Evolutionary conservation across 2,113 vertebrate genomes (phyloP), one percentile per base, ranked within the genome.

Genomic region (Mormoops blainvillei): DNA sequence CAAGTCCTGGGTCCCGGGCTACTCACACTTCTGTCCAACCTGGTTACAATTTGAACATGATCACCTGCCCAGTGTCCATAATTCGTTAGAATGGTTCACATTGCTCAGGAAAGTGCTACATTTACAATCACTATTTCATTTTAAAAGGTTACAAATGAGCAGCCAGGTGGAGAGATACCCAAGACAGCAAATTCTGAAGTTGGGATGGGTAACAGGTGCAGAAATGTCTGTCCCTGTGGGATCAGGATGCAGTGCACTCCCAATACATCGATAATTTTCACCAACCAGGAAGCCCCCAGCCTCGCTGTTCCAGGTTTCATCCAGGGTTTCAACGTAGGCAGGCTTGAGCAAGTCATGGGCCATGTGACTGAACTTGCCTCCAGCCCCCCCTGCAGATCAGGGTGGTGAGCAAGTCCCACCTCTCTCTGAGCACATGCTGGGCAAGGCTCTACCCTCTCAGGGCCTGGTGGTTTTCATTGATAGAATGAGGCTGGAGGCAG

Each of bases 261-360:
- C 36, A 45, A 22, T 1, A 52, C 3, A 0, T 52, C 16, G 11
- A 0, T 48, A 19, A 9, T 26, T 9, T 61, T 80, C 8, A 33
- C 22, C 43, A 38, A 7, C 56, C 7, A 7, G 71, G 48, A 52
- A 48, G 13, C 15, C 26, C 33, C 18, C 3, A 41, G 41, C 28
- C 45, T 4, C 0, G 0, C 4, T 28, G 33, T 8, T 87, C 45
- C 20, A 10, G 38, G 26, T 52, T 58, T 28, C 1, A 0, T 65
- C 76, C 15, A n/a, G 48, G 56, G 3, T 68, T 80, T 65, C 18
- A 7, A 1, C 0, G 0, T 2, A 0, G 24, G 26, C 11, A 3
- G 3, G 8, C 6, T 41, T 68, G 36, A 28, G 14, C 15, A 38
- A 36, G 36, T 58, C 71, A 11, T 0, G 36, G 33, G 50, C 13